Evolutionary conservation across 2,797 vertebrate genomes (phyloP).

Genomic region (Merluccius polli): DNA sequence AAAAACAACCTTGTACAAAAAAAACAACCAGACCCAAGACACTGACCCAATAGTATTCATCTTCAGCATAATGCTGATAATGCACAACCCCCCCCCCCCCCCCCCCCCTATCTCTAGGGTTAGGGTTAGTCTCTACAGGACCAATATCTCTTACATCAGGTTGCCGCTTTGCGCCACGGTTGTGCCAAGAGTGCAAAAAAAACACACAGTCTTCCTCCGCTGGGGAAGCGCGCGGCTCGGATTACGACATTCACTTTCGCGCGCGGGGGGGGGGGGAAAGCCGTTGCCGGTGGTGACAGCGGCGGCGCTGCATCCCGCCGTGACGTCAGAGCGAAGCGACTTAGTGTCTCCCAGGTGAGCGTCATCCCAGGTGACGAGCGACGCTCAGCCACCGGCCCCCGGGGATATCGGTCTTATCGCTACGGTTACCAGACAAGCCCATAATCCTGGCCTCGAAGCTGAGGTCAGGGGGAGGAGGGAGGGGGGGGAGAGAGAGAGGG

Average conservation of each 20-base stretch:
- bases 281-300: slow-evolving; percentile 25
- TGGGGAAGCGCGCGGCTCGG: slow-evolving; percentile 26
- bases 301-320: slow-evolving; percentile 38
- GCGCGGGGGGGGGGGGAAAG: slow-evolving; percentile 17
- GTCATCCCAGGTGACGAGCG: slow-evolving; percentile 11
- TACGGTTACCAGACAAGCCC: slow-evolving; percentile 43
- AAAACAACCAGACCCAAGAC: not conserved
- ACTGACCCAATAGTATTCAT: not conserved
- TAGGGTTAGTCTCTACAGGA: too few species aligned
- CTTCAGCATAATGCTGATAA: too few species aligned
- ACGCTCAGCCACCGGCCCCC: not conserved
- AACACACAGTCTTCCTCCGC: not conserved
- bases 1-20: not conserved
- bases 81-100: too few species aligned
- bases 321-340: slow-evolving; percentile 43
- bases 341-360: slow-evolving; percentile 53
- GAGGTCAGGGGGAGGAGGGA: slow-evolving; percentile 31
- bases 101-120: not conserved
- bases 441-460: slow-evolving; percentile 48
- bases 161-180: too few species aligned
- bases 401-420: slow-evolving; percentile 43
- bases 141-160: too few species aligned
- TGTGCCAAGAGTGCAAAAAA: too few species aligned
- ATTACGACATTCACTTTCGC: slow-evolving; percentile 23
- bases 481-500: slow-evolving; percentile 27